phyloP scores from a whole-genome alignment of 2,888 invertebrate species.

The Hydroisotoma schaefferi region DNA sequence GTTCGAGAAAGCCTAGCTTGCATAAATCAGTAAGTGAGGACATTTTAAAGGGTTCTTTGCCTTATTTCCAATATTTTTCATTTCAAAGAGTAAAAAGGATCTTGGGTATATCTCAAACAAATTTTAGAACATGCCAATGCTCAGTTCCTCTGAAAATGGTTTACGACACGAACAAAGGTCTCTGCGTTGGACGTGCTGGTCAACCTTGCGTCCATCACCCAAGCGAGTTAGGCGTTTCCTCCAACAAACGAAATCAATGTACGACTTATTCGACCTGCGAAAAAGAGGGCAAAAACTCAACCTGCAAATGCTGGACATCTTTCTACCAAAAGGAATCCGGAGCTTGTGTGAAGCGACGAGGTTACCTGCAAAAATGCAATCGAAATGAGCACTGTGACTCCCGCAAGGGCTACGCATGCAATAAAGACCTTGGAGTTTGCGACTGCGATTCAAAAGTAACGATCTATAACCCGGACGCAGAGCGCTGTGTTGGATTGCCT shows the following conservation, averaged over 20 bases:
- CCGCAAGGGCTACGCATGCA: slow-evolving; percentile 30
- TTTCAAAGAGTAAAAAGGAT: background rate
- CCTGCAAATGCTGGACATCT: slow-evolving; percentile 33
- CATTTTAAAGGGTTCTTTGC: background rate
- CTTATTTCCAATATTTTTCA: slow-evolving; percentile 3
- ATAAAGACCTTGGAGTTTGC: slow-evolving; percentile 25
- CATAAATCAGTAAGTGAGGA: slow-evolving; percentile 6
- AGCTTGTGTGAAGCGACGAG: slow-evolving; percentile 23
- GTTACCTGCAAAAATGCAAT: slow-evolving; percentile 28
- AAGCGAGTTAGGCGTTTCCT: slow-evolving; percentile 23
- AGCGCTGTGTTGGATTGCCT: slow-evolving; percentile 34
- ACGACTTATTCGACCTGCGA: slow-evolving; percentile 32
- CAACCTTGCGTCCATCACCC: slow-evolving; percentile 28
- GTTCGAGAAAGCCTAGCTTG: slow-evolving; percentile 21
- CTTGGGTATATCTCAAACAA: background rate
- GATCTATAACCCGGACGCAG: slow-evolving; percentile 27
- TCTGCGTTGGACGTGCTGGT: slow-evolving; percentile 36
- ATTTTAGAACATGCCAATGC: slow-evolving; percentile 29
- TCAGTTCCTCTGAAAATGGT: slow-evolving; percentile 30
- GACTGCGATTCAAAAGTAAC: slow-evolving; percentile 19
- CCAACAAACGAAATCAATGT: slow-evolving; percentile 23
- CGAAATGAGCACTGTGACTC: slow-evolving; percentile 28
- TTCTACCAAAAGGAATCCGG: slow-evolving; percentile 32
- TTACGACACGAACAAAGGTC: slow-evolving; percentile 23
- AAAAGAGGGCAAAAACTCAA: slow-evolving; percentile 14